phyloP scores from a whole-genome alignment of 2,113 vertebrate species.

The Cettia cetti region DNA sequence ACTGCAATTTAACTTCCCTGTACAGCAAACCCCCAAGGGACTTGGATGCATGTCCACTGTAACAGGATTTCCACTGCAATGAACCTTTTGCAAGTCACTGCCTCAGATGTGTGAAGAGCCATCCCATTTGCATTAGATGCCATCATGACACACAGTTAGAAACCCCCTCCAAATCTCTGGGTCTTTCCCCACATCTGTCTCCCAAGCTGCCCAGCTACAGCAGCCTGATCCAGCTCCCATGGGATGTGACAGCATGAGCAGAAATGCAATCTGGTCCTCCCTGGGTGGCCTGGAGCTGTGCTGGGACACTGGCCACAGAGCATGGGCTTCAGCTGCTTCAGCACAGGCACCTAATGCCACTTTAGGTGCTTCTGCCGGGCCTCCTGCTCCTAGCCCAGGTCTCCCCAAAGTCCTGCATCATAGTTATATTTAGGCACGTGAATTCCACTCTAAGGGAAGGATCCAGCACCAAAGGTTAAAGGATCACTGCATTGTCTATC shows the following conservation, averaged over 20 bases:
- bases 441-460: neutral
- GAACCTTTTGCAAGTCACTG: neutral
- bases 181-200: neutral
- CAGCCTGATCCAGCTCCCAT: neutral
- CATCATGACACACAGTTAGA: accelerated
- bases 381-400: neutral
- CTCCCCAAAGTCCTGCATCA: accelerated
- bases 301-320: neutral
- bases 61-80: neutral
- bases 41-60: neutral
- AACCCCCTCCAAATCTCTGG: neutral
- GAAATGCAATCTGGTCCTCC: neutral
- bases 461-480: neutral
- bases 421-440: neutral
- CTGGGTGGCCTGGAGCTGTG: neutral
- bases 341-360: neutral
- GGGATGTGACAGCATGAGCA: neutral
- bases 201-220: neutral
- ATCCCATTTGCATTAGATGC: neutral
- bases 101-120: neutral
- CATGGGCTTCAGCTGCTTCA: neutral
- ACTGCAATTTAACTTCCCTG: neutral
- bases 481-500: neutral
- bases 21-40: neutral
- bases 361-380: neutral